A percentile compares a stretch with the other conserved stretches of the same genome.
phyloP scores from a whole-genome alignment of 2,797 vertebrate species.

The Acridotheres tristis region DNA sequence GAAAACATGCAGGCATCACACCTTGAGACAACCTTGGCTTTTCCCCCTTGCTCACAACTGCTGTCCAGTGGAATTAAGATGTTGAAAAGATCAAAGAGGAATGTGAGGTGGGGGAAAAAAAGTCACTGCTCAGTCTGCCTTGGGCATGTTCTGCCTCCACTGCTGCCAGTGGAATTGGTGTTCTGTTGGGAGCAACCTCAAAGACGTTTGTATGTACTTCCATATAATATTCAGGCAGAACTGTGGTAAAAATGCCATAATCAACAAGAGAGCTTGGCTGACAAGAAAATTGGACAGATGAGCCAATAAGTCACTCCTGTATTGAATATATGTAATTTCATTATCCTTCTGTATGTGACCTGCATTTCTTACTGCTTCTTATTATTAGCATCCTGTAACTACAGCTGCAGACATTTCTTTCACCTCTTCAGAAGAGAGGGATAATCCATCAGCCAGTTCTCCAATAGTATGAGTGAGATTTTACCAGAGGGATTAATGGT shows the following conservation, averaged over 20 bases:
- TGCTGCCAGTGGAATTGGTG: background rate
- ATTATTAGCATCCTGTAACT: background rate
- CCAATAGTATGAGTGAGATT: background rate
- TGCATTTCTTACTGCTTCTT: slow-evolving; percentile 10
- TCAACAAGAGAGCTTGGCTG: background rate
- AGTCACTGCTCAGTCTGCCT: background rate
- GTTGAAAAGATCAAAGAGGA: background rate
- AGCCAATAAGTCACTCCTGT: background rate
- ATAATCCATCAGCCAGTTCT: slow-evolving; percentile 1
- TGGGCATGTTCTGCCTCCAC: background rate
- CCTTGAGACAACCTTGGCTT: background rate
- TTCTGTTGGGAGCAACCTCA: background rate
- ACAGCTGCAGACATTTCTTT: background rate
- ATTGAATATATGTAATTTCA: background rate
- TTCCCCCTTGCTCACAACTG: background rate
- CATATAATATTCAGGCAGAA: background rate
- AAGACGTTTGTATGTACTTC: background rate
- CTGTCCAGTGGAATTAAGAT: background rate
- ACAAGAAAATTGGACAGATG: background rate
- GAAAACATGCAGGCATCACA: background rate
- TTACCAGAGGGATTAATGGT: background rate
- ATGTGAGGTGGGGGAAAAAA: background rate
- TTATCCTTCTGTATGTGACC: background rate
- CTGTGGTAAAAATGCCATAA: background rate
- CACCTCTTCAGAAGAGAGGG: background rate